Evolutionary conservation across 2,888 invertebrate species (phyloP), one percentile per base, ranked within the genome.

Genomic region (Cybosia mesomella): DNA sequence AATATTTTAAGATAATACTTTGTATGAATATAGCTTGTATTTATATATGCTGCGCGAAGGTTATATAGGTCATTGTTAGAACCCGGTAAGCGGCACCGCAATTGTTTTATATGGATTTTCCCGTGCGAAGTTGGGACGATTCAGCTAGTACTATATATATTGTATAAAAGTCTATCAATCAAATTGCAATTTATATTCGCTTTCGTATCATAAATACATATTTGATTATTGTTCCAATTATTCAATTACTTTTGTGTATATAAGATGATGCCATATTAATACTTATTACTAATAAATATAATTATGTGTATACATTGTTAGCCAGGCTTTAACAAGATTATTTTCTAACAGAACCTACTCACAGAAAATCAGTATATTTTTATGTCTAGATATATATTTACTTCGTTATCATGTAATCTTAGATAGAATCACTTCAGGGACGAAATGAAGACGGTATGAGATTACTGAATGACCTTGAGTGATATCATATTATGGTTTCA

Each of bases 401-500:
- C 68, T 36, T 58, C 54, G 73, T 80, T 70, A 73, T 77, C 73
- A 68, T 77, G 80, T 79, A 79, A 75, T 71, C 59, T 65, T 67
- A 79, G 73, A 67, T 39, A 28, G 60, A 67, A 63, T 73, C 77
- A 72, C 73, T 61, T 11, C 62, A 64, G 77, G 73, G 63, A 54
- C 55, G 49, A 61, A n/a, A 64, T 61, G 67, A 67, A 73, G 67
- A 60, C 58, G 70, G 36, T 39, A 34, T 34, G 63, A 68, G 49
- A 58, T 54, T 57, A 67, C 61, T 70, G 57, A 62, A 53, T 22
- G 58, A 57, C 78, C 74, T 79, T 79, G 74, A 74, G 66, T 68
- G 49, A 60, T 72, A 58, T 58, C 58, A 34, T 58, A 68, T 63
- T 55, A 71, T 59, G 70, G 75, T 68, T 64, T 58, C 58, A 58